These are phyloP conservation scores for Galeopsomyia nigrocyanea DNA, from an alignment of 2,888 invertebrate species.

Conservation along the genomic window DNA sequence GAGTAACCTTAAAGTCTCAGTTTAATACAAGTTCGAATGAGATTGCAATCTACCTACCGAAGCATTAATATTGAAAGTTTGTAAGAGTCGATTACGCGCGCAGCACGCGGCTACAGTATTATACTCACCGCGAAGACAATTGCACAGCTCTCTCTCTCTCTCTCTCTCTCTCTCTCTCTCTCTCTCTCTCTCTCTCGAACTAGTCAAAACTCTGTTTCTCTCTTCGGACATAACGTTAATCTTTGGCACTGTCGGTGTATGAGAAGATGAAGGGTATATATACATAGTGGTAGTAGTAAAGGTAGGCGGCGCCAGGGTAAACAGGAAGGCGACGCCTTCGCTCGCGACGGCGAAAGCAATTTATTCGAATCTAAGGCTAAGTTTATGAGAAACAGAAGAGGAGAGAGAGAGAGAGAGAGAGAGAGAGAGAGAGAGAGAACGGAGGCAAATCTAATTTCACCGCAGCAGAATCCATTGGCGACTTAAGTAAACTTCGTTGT, in stretches of 20 bases:
- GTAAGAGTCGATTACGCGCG: too few relatives aligned
- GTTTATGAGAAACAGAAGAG: slow-evolving; percentile 44
- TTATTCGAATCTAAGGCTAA: slow-evolving; percentile 42
- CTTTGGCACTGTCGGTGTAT: too few relatives aligned
- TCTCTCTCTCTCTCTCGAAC: neutral
- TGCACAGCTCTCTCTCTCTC: neutral
- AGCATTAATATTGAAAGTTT: too few relatives aligned
- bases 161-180: neutral
- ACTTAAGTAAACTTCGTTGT: slow-evolving; percentile 51
- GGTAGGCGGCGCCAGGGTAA: slow-evolving; percentile 8
- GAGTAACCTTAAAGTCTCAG: too few relatives aligned
- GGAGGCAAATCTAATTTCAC: slow-evolving; percentile 51
- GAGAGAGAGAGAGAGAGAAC: neutral
- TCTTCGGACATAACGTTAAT: neutral
- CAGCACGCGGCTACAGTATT: too few relatives aligned
- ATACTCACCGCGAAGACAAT: too few relatives aligned
- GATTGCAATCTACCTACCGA: too few relatives aligned
- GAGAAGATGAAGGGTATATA: too few relatives aligned
- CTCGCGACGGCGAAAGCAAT: slow-evolving; percentile 29
- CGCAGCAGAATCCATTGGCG: slow-evolving; percentile 49
- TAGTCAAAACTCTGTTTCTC: neutral
- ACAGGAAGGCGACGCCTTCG: slow-evolving; percentile 21
- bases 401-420: neutral
- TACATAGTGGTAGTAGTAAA: too few relatives aligned
- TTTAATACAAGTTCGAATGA: too few relatives aligned